Base-by-base conservation (phyloP, 2,888 invertebrate species). In the Tenodera sinensis region DNA sequence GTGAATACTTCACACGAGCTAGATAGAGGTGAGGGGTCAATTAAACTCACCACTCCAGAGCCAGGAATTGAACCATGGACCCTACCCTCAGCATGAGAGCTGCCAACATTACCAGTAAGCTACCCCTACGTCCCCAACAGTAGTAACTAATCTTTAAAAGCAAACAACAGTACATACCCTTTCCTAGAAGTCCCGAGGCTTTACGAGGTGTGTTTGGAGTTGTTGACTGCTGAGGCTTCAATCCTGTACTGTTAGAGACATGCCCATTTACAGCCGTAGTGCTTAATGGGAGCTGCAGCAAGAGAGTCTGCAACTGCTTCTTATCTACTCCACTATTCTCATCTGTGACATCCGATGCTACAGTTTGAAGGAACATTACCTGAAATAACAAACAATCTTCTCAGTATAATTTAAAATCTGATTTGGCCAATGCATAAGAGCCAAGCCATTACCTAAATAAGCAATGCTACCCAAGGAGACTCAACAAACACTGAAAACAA, bases 281-380 rank as follows among this genome's bases (percentile, higher is more conserved):
- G 14, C 27, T 27, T 9, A 91, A 89, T 0, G 94, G 94, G 28
- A 94, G 91, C 83, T 92, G 92, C 87, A 91, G 91, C 81, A 94
- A 91, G n/a, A 94, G 90, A 28, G 92, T 92, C 81, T 92, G 92
- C 90, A 94, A 91, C 88, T 92, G 91, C 90, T 93, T 93, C 90
- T 92, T 92, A 88, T 93, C 93, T 92, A 90, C 14, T 91, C 91
- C 87, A 91, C 30, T 90, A 83, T 25, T 89, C 84, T 90, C 91
- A 90, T 83, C 83, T 91, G 20, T 90, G n/a, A 92, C 93, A 83
- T 93, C 89, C 91, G 91, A 88, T 28, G 91, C 89, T 20, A 93
- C 91, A 15, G 92, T 91, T 84, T 93, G 92, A 20, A 94, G 91
- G 91, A 94, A 93, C 7, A 91, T 91, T 27, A 94, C 92, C 94